phyloP scores from a whole-genome alignment of 2,888 invertebrate genomes.

The Lycophotia porphyrea region DNA sequence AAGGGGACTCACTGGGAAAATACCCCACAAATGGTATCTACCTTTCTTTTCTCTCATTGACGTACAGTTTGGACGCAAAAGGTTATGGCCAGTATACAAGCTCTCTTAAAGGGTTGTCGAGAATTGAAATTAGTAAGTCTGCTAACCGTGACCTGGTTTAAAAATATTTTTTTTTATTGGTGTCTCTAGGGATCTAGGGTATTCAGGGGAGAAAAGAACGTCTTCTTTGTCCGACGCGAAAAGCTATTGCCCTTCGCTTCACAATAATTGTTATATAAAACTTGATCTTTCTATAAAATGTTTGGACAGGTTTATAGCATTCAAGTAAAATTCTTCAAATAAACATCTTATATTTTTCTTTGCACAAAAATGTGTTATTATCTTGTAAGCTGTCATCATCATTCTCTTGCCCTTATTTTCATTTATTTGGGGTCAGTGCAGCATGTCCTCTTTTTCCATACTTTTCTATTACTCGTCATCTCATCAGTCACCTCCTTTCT shows the following conservation, averaged over 20 bases:
- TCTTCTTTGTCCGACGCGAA: constrained; percentile 23
- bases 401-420: too few species aligned
- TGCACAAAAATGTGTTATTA: not conserved
- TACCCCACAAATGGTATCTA: constrained; percentile 6
- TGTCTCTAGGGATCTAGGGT: too few species aligned
- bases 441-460: too few species aligned
- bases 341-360: not conserved
- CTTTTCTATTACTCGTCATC: too few species aligned
- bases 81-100: constrained; percentile 9
- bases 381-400: too few species aligned
- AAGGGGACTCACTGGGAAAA: not conserved
- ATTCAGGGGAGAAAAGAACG: constrained; percentile 2
- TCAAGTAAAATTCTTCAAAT: not conserved
- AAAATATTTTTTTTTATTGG: constrained; percentile 14
- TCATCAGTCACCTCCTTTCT: too few species aligned
- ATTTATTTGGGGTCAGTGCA: too few species aligned
- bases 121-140: constrained; percentile 25
- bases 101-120: constrained; percentile 19
- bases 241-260: constrained; percentile 14
- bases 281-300: not conserved
- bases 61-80: constrained; percentile 10
- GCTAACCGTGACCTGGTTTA: constrained; percentile 26
- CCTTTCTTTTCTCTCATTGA: constrained; percentile 1
- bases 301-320: not conserved
- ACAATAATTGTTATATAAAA: constrained; percentile 1